Base-by-base conservation (phyloP, 2,888 invertebrate genomes). In the Serrognathus titanus region DNA sequence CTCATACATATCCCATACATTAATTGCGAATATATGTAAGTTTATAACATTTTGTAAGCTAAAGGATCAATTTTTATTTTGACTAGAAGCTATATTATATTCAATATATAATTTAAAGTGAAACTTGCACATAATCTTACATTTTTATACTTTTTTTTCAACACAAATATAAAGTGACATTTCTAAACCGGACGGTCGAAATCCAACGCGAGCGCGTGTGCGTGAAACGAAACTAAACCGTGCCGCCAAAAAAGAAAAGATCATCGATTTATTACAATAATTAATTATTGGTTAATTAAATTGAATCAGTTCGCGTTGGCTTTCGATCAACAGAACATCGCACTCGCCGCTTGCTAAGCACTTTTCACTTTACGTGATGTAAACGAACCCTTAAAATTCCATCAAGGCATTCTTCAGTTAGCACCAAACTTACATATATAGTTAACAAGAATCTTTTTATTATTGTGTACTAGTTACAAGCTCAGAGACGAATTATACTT, bases 1-100 rank as follows among this genome's bases (percentile, higher is more conserved):
- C 76, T 78, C 80, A 78, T 79, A 79, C 79, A 79, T 79, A 77
- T 78, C 78, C 79, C 80, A 78, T 78, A 78, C 80, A 79, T 75
- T 73, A 76, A 75, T 75, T 77, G 76, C 76, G 72, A 75, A 77
- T 76, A 75, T 74, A 75, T 74, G 71, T 73, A 72, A 73, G 69
- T 75, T 72, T 66, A 70, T 73, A 75, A 76, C 75, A 75, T 74
- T 75, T 60, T 54, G 70, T 73, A 76, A 75, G 76, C 77, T 76
- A 76, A 74, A 75, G 73, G 67, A 67, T 68, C 66, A 66, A 64
- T 65, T 67, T 64, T 63, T 16, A 16, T 57, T 63, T 66, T 68
- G 69, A 70, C 69, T 70, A 70, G 70, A 70, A 70, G 70, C 70
- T 69, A 69, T 69, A 67, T n/a, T 68, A 68, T 69, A 71, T 68